A percentile compares a stretch with the other conserved stretches of the same genome.
phyloP scores from a whole-genome alignment of 2,888 invertebrate genomes.

The Mesopsocus fuscifrons region DNA sequence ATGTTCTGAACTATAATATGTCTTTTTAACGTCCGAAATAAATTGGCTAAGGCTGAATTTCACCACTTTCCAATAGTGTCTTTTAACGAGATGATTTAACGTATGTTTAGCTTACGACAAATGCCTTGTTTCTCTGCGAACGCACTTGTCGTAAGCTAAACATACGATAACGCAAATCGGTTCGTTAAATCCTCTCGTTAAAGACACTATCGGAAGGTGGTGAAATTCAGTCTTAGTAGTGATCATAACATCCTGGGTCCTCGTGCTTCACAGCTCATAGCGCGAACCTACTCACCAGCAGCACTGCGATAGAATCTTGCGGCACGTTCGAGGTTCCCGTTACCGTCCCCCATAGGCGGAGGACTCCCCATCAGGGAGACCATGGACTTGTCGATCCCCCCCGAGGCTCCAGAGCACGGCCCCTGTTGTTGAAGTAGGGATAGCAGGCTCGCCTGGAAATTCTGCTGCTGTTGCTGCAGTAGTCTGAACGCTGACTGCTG shows the following conservation, averaged over 20 bases:
- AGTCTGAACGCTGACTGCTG: slow-evolving; percentile 14
- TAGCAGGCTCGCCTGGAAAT: slow-evolving; percentile 11
- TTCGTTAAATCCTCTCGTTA: no score
- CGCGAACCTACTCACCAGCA: slow-evolving; percentile 41
- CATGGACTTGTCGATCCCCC: slow-evolving; percentile 9
- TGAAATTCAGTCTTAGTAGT: no score
- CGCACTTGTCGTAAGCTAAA: no score
- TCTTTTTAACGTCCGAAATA: no score
- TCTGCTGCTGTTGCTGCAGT: slow-evolving; percentile 22
- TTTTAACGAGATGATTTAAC: no score
- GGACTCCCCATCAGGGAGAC: slow-evolving; percentile 15
- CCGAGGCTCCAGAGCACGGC: slow-evolving; percentile 3
- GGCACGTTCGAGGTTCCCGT: slow-evolving; percentile 33
- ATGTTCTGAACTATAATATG: no score
- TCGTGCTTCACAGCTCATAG: no score
- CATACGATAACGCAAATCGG: no score
- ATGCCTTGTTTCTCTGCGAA: slow-evolving; percentile 1
- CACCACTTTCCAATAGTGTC: no score
- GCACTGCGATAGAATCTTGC: slow-evolving; percentile 44
- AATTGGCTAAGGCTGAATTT: slow-evolving; percentile 11
- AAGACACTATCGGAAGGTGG: no score
- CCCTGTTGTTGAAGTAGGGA: slow-evolving; percentile 5
- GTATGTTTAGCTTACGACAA: slow-evolving; percentile 12
- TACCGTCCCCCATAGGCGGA: slow-evolving; percentile 10
- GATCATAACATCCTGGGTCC: no score